Percentiles rank a stretch among this genome's conserved stretches.
Conservation (phyloP, 2,113 vertebrate species). For the Sitta europaea region DNA sequence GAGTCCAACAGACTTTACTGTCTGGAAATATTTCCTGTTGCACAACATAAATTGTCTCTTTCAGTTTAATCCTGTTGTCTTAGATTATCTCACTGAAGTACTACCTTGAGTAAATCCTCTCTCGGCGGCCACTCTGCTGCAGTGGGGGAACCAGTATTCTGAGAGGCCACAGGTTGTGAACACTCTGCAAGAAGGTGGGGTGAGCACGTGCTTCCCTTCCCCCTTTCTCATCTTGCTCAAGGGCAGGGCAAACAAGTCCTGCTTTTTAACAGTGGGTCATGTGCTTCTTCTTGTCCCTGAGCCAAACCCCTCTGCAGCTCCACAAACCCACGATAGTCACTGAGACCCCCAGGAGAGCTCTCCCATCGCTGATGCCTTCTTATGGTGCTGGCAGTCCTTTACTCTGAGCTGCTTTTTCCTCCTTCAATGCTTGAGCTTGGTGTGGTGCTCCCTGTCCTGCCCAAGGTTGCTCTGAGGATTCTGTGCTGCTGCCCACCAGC, state of each 20-base stretch:
- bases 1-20: constrained; percentile 16
- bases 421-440: not conserved
- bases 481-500: not conserved
- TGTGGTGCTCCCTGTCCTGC: not conserved
- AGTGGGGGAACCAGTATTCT: not conserved
- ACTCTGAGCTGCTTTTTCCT: not conserved
- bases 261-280: not conserved
- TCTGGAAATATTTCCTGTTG: constrained; percentile 62
- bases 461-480: not conserved
- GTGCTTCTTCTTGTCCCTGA: not conserved
- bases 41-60: constrained; percentile 58
- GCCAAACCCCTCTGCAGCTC: not conserved
- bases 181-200: not conserved
- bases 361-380: not conserved
- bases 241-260: not conserved
- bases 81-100: constrained; percentile 33
- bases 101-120: constrained; percentile 1
- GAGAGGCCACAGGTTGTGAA: not conserved
- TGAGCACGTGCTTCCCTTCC: not conserved
- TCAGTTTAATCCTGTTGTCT: constrained; percentile 52
- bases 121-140: fast-evolving
- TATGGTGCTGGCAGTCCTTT: not conserved
- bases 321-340: fast-evolving
- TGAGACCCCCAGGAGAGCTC: not conserved
- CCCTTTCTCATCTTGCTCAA: not conserved